Base-by-base conservation (phyloP, 1,140 invertebrate species). In the Cydia fagiglandana region DNA sequence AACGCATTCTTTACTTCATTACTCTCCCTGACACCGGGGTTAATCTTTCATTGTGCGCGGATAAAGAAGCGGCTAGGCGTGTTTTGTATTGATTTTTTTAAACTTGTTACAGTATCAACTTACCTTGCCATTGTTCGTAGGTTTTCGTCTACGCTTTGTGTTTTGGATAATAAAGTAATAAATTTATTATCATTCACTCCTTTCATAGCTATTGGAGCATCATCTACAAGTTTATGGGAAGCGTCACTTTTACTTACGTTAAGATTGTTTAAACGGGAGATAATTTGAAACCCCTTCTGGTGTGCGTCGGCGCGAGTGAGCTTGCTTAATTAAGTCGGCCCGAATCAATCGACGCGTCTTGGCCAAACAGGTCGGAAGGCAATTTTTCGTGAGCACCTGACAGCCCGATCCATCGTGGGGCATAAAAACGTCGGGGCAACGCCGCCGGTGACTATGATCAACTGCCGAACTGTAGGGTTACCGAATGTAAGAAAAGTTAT, bases 41-140 rank as follows among this genome's bases (percentile, higher is more conserved):
- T 89, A 89, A 87, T 89, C 84, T 88, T 86, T 85, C 83, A 86
- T 88, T 87, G 87, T 88, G 79, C 76, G 77, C 50, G 81, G 76
- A 81, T 83, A 83, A 83, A 84, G 80, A 73, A 73, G 45, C 38
- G 38, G 78, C 77, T 78, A 75, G 64, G 75, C 75, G 74, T 79
- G 77, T 83, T 82, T 79, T 82, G 79, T 84, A 83, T 83, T 82
- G 80, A 80, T 76, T 80, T 80, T 78, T 84, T 84, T n/a, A 34
- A 38, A 68, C 30, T 68, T 34, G 64, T n/a, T 38, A 38, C 64
- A 30, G 64, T 68, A 68, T 68, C 64, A 68, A 30, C 30, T 68
- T 68, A 68, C 30, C 15, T 68, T 34, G 28, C 64, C 17, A 38
- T 68, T 68, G 30, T 68, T 68, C 28, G 24, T 68, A 15, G 13